Percentiles rank a stretch among this genome's conserved stretches.
Conservation (phyloP, 2,888 invertebrate genomes). For the Volucella inanis region DNA sequence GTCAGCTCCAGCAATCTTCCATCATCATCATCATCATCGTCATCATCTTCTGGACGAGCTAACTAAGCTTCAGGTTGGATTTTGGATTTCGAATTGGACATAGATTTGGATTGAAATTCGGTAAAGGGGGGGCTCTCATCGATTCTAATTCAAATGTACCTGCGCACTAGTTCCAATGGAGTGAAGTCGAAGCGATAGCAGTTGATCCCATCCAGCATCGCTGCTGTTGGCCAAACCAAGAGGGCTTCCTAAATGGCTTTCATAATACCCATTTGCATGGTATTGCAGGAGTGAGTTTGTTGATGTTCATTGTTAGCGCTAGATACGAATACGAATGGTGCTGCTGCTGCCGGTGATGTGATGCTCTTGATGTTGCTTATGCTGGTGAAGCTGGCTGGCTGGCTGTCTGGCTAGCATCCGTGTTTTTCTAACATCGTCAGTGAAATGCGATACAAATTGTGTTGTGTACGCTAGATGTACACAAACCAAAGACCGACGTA, state of each 20-base stretch:
- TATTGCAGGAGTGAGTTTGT: conserved; percentile 42
- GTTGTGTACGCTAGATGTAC: conserved; percentile 64
- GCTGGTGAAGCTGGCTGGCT: too few relatives aligned
- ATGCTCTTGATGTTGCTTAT: neutral
- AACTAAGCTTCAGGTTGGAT: conserved; percentile 30
- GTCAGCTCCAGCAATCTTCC: conserved; percentile 66
- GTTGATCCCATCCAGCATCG: neutral
- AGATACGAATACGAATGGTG: conserved; percentile 8
- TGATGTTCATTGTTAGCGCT: conserved; percentile 9
- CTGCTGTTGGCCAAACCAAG: conserved; percentile 3
- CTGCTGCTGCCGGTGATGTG: conserved; percentile 1
- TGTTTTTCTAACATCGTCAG: conserved; percentile 34
- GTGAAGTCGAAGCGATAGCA: conserved; percentile 2
- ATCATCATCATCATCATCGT: conserved; percentile 41
- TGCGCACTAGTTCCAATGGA: conserved; percentile 9
- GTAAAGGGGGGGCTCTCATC: conserved; percentile 19
- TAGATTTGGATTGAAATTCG: conserved; percentile 37
- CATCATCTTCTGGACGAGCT: conserved; percentile 10
- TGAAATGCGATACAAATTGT: conserved; percentile 71
- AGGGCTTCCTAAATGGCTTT: conserved; percentile 61
- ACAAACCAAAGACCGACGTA: conserved; percentile 50
- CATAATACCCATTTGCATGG: conserved; percentile 61
- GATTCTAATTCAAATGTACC: conserved; percentile 75
- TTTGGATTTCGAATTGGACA: conserved; percentile 17
- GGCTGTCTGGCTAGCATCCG: conserved; percentile 54